These are phyloP conservation scores for Chrysocyon brachyurus DNA, from an alignment of 2,797 vertebrate species.

Conservation along the genomic window DNA sequence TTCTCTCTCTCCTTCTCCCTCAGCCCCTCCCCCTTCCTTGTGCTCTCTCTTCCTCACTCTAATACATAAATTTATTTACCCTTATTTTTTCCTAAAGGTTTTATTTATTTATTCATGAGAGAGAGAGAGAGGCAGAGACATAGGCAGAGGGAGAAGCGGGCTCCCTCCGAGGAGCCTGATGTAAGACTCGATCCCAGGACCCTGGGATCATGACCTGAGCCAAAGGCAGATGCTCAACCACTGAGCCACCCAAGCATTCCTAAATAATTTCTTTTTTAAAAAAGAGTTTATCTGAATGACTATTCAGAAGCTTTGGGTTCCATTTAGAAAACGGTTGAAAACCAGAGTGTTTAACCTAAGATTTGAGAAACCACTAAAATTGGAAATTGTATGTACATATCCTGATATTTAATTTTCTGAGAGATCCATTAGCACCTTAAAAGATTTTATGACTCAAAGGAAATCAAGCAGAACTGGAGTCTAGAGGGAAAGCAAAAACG, in stretches of 20 bases:
- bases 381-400: background rate
- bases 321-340: background rate
- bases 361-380: background rate
- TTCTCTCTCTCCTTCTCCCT: background rate
- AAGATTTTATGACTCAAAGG: background rate
- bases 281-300: slow-evolving; percentile 7
- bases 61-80: background rate
- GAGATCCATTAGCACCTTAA: background rate
- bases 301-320: background rate
- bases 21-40: background rate
- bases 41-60: background rate
- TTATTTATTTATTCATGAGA: too few species aligned
- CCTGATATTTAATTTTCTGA: background rate
- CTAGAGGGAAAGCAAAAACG: background rate
- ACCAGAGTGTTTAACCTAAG: background rate
- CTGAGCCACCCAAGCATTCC: too few species aligned
- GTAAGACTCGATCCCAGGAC: too few species aligned
- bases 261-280: background rate
- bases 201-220: too few species aligned
- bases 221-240: too few species aligned
- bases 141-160: too few species aligned
- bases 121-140: too few species aligned
- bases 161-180: too few species aligned
- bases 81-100: too few species aligned
- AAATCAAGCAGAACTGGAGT: background rate